Evolutionary conservation across 1,140 invertebrate genomes (phyloP).

Genomic region (Anadara kagoshimensis): DNA sequence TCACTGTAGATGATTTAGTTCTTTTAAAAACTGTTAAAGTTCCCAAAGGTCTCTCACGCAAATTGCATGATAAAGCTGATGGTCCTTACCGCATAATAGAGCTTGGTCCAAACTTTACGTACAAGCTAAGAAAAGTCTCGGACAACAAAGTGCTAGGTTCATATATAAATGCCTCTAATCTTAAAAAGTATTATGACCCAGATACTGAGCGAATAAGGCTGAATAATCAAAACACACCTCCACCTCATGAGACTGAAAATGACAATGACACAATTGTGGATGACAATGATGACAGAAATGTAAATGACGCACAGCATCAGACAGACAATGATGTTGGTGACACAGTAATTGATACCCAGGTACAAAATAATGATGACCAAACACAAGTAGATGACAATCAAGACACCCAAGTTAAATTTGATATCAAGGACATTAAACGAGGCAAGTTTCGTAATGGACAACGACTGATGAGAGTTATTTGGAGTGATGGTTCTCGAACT

Average conservation of each 20-base stretch:
- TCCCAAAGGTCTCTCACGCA: conserved; percentile 20
- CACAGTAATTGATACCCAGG: not conserved
- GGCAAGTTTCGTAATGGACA: conserved; percentile 11
- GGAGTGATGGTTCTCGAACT: conserved; percentile 6
- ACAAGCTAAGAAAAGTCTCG: conserved; percentile 2
- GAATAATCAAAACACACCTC: too few species aligned
- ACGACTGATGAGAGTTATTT: conserved; percentile 4
- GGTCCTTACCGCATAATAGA: conserved; percentile 34
- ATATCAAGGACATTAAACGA: not conserved
- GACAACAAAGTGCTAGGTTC: conserved; percentile 9
- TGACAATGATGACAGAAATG: too few species aligned
- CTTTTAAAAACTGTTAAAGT: conserved; percentile 18
- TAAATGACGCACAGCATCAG: too few species aligned
- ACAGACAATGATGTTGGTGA: not conserved
- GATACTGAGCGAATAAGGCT: not conserved
- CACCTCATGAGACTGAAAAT: too few species aligned
- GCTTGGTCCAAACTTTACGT: conserved; percentile 35
- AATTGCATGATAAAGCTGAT: conserved; percentile 32
- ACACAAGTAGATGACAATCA: not conserved
- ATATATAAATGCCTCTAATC: conserved; percentile 24
- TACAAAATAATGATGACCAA: not conserved
- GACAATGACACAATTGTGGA: too few species aligned
- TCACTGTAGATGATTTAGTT: conserved; percentile 8
- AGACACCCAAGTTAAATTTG: conserved; percentile 2
- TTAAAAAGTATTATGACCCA: conserved; percentile 20